These are phyloP conservation scores for Archocentrus centrarchus DNA, from an alignment of 2,113 vertebrate genomes.

Conservation along the genomic window DNA sequence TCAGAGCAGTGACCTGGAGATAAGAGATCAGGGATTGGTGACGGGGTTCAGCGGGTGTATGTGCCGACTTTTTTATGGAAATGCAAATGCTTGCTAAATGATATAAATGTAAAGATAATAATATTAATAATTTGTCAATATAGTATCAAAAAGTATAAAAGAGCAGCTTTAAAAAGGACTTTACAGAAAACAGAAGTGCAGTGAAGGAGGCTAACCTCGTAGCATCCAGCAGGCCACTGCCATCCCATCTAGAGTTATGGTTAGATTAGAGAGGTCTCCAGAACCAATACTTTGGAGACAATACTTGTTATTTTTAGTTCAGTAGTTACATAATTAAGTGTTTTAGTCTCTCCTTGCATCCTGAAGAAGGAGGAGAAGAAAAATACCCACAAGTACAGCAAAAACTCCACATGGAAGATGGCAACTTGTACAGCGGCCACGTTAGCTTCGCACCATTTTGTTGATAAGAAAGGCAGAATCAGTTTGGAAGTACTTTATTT, in stretches of 20 bases:
- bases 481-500: neutral
- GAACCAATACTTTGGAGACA: too few relatives aligned
- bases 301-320: neutral
- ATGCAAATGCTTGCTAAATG: neutral
- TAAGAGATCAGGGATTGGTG: constrained; percentile 41
- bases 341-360: neutral
- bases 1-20: constrained; percentile 51
- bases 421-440: neutral
- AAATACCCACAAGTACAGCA: neutral
- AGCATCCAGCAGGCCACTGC: too few relatives aligned
- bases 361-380: neutral
- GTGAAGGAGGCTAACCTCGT: too few relatives aligned
- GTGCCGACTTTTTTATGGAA: neutral
- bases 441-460: neutral
- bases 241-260: too few relatives aligned
- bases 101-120: neutral
- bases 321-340: neutral
- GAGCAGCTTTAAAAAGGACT: too few relatives aligned
- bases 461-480: too few relatives aligned
- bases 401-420: neutral
- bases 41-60: constrained; percentile 1
- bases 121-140: neutral
- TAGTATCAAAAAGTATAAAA: too few relatives aligned
- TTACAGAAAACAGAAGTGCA: too few relatives aligned
- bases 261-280: too few relatives aligned